Evolutionary conservation across 2,888 invertebrate genomes (phyloP).

Genomic region (Phorcus lineatus): DNA sequence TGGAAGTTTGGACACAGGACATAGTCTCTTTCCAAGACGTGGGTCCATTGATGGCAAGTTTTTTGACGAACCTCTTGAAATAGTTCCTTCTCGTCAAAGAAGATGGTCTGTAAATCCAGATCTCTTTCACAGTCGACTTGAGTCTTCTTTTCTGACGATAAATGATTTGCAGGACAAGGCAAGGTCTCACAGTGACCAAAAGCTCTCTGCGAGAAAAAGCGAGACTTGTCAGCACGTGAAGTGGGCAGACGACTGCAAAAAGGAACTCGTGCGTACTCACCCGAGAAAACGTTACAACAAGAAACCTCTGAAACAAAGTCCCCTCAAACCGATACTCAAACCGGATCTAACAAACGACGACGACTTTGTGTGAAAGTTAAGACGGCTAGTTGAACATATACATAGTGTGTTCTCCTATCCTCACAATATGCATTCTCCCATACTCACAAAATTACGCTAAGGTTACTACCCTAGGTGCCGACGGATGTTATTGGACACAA

Average conservation of each 20-base stretch:
- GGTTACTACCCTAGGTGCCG: too few relatives aligned
- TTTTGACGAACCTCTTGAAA: background rate
- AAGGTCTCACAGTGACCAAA: conserved; percentile 3
- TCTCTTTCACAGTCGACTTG: background rate
- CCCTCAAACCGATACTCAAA: background rate
- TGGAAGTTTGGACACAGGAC: too few relatives aligned
- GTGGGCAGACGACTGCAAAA: conserved; percentile 15
- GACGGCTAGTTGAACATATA: too few relatives aligned
- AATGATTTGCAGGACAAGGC: background rate
- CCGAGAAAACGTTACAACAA: conserved; percentile 17
- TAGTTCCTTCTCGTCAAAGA: background rate
- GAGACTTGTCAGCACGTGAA: background rate
- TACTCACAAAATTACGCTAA: too few relatives aligned
- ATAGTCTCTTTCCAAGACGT: too few relatives aligned
- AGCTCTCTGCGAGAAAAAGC: background rate
- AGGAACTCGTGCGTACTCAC: background rate
- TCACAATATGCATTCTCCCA: too few relatives aligned
- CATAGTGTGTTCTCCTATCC: too few relatives aligned
- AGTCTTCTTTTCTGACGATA: background rate
- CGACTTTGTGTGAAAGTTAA: too few relatives aligned
- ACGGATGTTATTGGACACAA: too few relatives aligned
- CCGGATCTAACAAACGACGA: background rate
- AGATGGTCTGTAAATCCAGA: background rate
- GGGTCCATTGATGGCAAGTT: too few relatives aligned
- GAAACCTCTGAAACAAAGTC: background rate